These are phyloP conservation scores for Ophion ventricosus DNA, from an alignment of 2,888 invertebrate species.

Conservation along the genomic window DNA sequence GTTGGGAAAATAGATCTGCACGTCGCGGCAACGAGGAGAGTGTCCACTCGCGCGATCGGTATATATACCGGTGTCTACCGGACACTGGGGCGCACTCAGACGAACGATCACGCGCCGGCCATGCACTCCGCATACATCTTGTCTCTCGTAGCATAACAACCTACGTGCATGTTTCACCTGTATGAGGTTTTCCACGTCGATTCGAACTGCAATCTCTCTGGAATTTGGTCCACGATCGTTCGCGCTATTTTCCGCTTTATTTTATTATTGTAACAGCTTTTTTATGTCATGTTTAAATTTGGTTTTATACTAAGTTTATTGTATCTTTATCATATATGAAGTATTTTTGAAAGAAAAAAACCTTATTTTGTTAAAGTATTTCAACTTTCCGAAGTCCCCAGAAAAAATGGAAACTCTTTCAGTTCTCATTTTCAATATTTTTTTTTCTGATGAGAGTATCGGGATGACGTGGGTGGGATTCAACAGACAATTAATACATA, in stretches of 20 bases:
- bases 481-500: too few species aligned
- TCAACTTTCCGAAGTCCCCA: too few species aligned
- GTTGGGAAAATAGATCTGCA: constrained; percentile 43
- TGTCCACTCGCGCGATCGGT: constrained; percentile 13
- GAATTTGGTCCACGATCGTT: neutral
- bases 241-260: neutral
- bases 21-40: constrained; percentile 24
- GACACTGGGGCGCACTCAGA: constrained; percentile 37
- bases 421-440: too few species aligned
- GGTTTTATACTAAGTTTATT: neutral
- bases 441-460: too few species aligned
- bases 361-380: too few species aligned
- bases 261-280: neutral
- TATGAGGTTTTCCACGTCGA: constrained; percentile 12
- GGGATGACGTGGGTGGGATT: too few species aligned
- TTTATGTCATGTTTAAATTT: neutral
- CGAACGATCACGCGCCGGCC: constrained; percentile 59
- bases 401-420: too few species aligned
- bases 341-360: too few species aligned
- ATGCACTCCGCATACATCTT: constrained; percentile 56
- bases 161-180: constrained; percentile 7
- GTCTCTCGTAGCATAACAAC: constrained; percentile 31
- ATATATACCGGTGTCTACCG: constrained; percentile 32
- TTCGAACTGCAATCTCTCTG: neutral
- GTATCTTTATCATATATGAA: neutral